These are phyloP conservation scores for Agriotes lineatus DNA, from an alignment of 2,888 invertebrate genomes.

Conservation along the genomic window DNA sequence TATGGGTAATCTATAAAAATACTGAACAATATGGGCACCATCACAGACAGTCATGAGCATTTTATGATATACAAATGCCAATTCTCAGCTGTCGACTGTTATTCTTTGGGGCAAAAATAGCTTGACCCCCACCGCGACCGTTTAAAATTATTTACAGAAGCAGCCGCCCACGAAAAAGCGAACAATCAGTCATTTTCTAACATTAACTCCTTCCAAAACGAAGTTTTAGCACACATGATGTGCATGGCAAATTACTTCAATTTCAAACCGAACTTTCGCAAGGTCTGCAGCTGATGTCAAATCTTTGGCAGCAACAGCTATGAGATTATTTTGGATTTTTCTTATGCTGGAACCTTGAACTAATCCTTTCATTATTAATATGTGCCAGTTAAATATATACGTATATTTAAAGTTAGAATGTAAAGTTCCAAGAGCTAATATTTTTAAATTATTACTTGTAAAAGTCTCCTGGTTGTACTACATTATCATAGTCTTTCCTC, in stretches of 20 bases:
- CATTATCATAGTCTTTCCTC: no score
- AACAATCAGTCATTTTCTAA: slow-evolving; percentile 34
- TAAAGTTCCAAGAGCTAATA: no score
- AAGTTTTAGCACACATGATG: slow-evolving; percentile 15
- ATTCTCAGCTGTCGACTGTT: slow-evolving; percentile 42
- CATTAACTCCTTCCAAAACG: slow-evolving; percentile 20
- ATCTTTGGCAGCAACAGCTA: background rate
- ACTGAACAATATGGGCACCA: slow-evolving; percentile 26
- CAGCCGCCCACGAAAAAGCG: slow-evolving; percentile 24
- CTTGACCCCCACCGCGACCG: slow-evolving; percentile 25
- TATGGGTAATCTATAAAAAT: slow-evolving; percentile 24
- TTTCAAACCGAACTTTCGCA: background rate
- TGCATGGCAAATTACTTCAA: background rate
- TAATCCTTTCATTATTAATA: no score
- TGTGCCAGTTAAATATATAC: no score
- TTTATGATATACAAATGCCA: slow-evolving; percentile 43
- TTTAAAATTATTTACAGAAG: slow-evolving; percentile 40
- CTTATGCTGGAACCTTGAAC: no score
- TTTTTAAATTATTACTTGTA: no score
- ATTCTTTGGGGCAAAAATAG: slow-evolving; percentile 37
- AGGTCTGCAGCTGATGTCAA: background rate
- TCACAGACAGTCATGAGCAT: slow-evolving; percentile 32
- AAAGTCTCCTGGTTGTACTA: no score
- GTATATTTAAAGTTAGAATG: no score
- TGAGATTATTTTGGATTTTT: no score